Evolutionary conservation across 2,888 invertebrate genomes (phyloP).

Genomic region (Drosophila multiciliata): DNA sequence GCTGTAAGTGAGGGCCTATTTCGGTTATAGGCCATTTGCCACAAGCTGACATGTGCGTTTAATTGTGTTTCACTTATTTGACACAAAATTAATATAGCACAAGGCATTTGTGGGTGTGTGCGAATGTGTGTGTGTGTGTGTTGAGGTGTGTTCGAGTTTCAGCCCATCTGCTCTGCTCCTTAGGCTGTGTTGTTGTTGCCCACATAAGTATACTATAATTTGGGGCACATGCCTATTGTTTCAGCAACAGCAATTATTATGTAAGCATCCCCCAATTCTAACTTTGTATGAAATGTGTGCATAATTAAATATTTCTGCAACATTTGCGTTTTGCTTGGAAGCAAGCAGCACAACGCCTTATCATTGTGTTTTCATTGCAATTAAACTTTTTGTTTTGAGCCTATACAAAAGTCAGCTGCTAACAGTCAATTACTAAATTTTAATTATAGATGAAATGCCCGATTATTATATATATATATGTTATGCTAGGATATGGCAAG

Average conservation of each 20-base stretch:
- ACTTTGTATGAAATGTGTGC: constrained; percentile 15
- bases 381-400: background rate
- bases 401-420: background rate
- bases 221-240: constrained; percentile 42
- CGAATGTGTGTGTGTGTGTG: constrained; percentile 3
- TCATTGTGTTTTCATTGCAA: constrained; percentile 14
- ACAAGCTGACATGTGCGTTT: constrained; percentile 78
- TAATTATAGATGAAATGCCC: background rate
- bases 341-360: background rate
- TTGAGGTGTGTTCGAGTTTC: constrained; percentile 38
- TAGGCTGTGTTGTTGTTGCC: constrained; percentile 8
- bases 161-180: constrained; percentile 8
- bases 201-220: constrained; percentile 68
- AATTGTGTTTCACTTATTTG: constrained; percentile 81
- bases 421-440: constrained; percentile 4
- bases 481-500: background rate
- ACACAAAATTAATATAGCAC: constrained; percentile 79
- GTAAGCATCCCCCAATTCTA: constrained; percentile 10
- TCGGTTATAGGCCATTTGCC: constrained; percentile 73
- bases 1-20: constrained; percentile 19
- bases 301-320: constrained; percentile 78
- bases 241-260: constrained; percentile 36
- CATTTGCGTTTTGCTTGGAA: constrained; percentile 60
- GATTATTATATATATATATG: background rate
- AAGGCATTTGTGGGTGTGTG: constrained; percentile 18